These are phyloP conservation scores for Cepaea hortensis DNA, from an alignment of 2,888 invertebrate species.

Conservation along the genomic window DNA sequence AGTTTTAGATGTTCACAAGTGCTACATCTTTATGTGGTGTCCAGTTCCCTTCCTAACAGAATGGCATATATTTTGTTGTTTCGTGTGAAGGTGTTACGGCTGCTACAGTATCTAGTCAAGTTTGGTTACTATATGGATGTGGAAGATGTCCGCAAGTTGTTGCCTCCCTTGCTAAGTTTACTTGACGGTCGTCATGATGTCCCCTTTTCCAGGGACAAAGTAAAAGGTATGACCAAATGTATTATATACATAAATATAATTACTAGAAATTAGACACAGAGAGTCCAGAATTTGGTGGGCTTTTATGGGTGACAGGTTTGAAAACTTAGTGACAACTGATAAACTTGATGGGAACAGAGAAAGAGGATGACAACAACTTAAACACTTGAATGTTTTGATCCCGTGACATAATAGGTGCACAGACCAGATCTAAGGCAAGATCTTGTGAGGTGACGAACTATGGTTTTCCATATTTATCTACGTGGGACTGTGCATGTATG, in stretches of 20 bases:
- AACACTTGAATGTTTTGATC: not conserved
- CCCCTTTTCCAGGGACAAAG: slow-evolving; percentile 72
- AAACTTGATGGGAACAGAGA: too few relatives aligned
- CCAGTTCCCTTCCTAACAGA: not conserved
- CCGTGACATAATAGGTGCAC: not conserved
- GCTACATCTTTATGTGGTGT: too few relatives aligned
- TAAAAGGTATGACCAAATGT: slow-evolving; percentile 58
- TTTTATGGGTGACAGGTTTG: not conserved
- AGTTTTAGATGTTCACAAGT: too few relatives aligned
- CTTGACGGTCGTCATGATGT: slow-evolving; percentile 75
- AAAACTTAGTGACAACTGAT: too few relatives aligned
- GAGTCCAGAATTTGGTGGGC: not conserved
- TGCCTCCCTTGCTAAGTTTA: slow-evolving; percentile 72
- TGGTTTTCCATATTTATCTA: too few relatives aligned
- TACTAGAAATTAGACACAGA: not conserved
- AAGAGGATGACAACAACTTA: too few relatives aligned
- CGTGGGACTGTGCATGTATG: too few relatives aligned
- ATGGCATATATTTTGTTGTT: not conserved
- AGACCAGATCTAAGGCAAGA: too few relatives aligned
- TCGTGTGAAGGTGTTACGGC: slow-evolving; percentile 68
- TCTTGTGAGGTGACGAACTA: too few relatives aligned
- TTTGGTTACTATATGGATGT: slow-evolving; percentile 76
- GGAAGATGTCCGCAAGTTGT: slow-evolving; percentile 72
- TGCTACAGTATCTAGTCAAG: slow-evolving; percentile 74
- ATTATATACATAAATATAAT: not conserved